A percentile compares a stretch with the other conserved stretches of the same genome.
Evolutionary conservation across 2,888 invertebrate species (phyloP).

Genomic region (Pantelozetes paolii): DNA sequence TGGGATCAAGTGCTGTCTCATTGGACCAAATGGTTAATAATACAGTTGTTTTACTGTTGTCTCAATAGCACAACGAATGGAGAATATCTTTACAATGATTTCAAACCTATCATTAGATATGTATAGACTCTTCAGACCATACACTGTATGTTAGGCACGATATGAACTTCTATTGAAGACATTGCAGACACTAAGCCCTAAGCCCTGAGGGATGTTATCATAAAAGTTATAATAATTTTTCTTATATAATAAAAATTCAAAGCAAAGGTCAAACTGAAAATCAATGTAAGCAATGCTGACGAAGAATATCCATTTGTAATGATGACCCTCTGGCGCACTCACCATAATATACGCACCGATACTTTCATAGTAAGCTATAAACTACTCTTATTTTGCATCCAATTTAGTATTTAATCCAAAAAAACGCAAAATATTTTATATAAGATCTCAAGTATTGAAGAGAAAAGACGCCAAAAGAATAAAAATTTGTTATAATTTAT

Average conservation of each 20-base stretch:
- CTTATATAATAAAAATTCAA: conserved; percentile 26
- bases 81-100: neutral
- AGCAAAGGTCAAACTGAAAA: neutral
- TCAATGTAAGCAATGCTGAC: neutral
- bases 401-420: neutral
- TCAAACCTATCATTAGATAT: conserved; percentile 14
- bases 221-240: conserved; percentile 19
- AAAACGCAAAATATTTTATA: conserved; percentile 11
- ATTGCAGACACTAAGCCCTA: neutral
- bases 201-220: neutral
- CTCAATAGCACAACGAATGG: neutral
- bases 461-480: conserved; percentile 17
- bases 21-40: conserved; percentile 1
- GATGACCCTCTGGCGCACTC: conserved; percentile 21
- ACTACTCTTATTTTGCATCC: conserved; percentile 22
- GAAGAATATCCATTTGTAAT: conserved; percentile 19
- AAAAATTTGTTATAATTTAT: neutral
- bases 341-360: neutral
- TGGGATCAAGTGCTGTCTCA: neutral
- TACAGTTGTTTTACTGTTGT: conserved; percentile 12
- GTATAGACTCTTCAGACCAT: neutral
- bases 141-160: conserved; percentile 5
- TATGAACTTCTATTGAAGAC: conserved; percentile 10
- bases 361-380: neutral
- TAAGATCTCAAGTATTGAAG: neutral